Percentiles rank a stretch among this genome's conserved stretches.
phyloP scores from a whole-genome alignment of 2,888 invertebrate species.

The Drosophila macrospina region DNA sequence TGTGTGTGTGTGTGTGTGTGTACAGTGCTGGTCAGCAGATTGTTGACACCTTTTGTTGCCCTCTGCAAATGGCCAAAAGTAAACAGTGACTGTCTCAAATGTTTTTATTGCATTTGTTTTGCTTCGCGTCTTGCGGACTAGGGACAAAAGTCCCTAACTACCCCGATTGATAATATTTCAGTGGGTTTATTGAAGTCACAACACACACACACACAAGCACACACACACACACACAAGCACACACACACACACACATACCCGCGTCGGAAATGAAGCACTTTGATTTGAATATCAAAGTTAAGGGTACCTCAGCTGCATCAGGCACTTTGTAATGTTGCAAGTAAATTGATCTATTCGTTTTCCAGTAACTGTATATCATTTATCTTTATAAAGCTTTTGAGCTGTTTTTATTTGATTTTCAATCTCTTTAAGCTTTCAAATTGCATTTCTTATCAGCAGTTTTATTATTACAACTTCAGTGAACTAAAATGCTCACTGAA shows the following conservation, averaged over 20 bases:
- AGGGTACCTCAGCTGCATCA: constrained; percentile 14
- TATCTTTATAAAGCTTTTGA: too few relatives aligned
- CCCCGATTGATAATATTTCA: constrained; percentile 72
- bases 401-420: too few relatives aligned
- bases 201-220: constrained; percentile 39
- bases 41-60: constrained; percentile 47
- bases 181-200: constrained; percentile 60
- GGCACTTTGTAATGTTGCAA: constrained; percentile 9
- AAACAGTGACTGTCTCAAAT: constrained; percentile 56
- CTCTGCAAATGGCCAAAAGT: constrained; percentile 14
- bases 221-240: constrained; percentile 33
- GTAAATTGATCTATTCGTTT: neutral
- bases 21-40: constrained; percentile 53
- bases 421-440: too few relatives aligned
- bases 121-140: constrained; percentile 8
- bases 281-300: neutral
- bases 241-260: constrained; percentile 37
- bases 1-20: constrained; percentile 14
- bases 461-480: too few relatives aligned
- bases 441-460: too few relatives aligned
- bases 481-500: too few relatives aligned
- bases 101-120: constrained; percentile 24
- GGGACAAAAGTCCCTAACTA: constrained; percentile 45
- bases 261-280: constrained; percentile 70
- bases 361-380: too few relatives aligned